Evolutionary conservation across 2,888 invertebrate species (phyloP), one percentile per base, ranked within the genome.

Genomic region (Stenurella melanura): DNA sequence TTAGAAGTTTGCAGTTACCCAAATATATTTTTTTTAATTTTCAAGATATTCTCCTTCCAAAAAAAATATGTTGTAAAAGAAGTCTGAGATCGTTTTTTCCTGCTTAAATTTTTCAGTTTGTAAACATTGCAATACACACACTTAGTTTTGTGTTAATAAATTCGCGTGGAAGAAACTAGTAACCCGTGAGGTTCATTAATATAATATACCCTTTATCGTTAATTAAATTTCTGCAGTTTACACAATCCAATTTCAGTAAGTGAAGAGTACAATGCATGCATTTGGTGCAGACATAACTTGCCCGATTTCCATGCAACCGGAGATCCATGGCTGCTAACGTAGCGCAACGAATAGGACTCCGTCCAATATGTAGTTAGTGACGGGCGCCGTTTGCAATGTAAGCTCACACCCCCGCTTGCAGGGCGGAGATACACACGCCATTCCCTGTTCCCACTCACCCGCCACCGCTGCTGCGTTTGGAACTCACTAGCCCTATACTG

Each of bases 331-430:
- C 80, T 80, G 78, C 83, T 82, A 86, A 83, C 86, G 78, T 83
- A 85, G 85, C 85, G 84, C 85, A 83, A 85, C 87, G 86, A 87
- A 88, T 87, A 84, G 85, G 83, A 80, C 82, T 83, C 83, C 85
- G 84, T 86, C 87, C 87, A 87, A 88, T 87, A 86, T 86, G 83
- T 85, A 85, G 85, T 85, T 86, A 85, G 86, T 85, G 83, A 83
- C 84, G 84, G 84, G 83, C 82, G 82, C 83, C 83, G 84, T 72
- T 70, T 72, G 72, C 72, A 72, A 54, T 63, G 72, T 72, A 72
- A 72, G 72, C 72, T 72, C 80, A 78, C 80, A 77, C 74, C 76
- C 75, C 78, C 80, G 77, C 76, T 75, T 54, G 75, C 77, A 80
- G 83, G 83, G 83, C 82, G 83, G 83, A 81, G 82, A 81, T 72